Evolutionary conservation across 2,888 invertebrate species (phyloP).

Genomic region (Mystacides longicornis): DNA sequence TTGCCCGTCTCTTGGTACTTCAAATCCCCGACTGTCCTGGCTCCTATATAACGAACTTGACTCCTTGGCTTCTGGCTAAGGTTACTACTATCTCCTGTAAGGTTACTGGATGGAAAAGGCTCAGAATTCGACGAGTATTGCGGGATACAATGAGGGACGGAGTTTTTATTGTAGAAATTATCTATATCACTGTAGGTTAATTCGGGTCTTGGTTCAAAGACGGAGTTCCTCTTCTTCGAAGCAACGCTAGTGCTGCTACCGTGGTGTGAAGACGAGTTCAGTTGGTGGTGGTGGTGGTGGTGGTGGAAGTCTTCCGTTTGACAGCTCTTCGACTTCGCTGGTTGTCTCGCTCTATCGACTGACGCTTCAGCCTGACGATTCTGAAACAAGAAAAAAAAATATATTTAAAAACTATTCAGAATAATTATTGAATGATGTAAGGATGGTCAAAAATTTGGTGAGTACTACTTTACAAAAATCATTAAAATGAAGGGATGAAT

Average conservation of each 20-base stretch:
- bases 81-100: neutral
- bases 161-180: conserved; percentile 11
- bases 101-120: neutral
- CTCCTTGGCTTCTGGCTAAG: neutral
- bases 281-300: neutral
- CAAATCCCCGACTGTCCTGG: conserved; percentile 22
- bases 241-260: neutral
- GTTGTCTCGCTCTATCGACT: neutral
- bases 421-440: too few species aligned
- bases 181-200: conserved; percentile 21
- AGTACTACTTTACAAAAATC: too few species aligned
- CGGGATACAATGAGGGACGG: conserved; percentile 1
- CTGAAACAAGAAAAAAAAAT: conserved; percentile 12
- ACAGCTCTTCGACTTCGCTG: conserved; percentile 5
- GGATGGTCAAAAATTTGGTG: too few species aligned
- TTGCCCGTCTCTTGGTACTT: conserved; percentile 7
- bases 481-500: too few species aligned
- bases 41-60: conserved; percentile 20
- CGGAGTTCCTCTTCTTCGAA: conserved; percentile 9
- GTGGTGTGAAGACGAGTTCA: neutral
- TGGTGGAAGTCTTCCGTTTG: neutral
- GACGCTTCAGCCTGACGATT: conserved; percentile 13
- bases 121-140: neutral
- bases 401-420: too few species aligned
- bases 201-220: conserved; percentile 24